Evolutionary conservation across 2,888 invertebrate species (phyloP), one percentile per base, ranked within the genome.

Genomic region (Minunthozetes semirufus): DNA sequence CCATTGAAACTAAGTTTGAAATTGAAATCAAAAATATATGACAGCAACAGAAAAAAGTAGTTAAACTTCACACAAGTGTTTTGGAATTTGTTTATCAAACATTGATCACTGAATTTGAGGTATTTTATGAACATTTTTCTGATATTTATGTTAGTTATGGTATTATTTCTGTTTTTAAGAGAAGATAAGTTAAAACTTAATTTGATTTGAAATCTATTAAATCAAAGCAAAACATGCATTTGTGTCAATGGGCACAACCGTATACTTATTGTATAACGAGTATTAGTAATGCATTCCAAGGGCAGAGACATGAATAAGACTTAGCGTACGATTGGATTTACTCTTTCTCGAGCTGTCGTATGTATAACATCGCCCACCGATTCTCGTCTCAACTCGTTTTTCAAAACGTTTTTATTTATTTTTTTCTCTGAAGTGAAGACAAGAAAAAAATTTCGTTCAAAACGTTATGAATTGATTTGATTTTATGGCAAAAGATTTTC

Each of bases 211-310:
- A 48, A 17, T 48, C 4, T 8, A 17, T 48, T 11, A 19, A 6
- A 8, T 53, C 19, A 19, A 19, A 53, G n/a, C n/a, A 53, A 53
- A 53, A 66, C 66, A 38, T 66, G 66, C 66, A 66, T 29, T 66
- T 66, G 38, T 66, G 66, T 66, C 42, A 66, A 38, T 66, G 66
- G 66, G 66, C n/a, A 19, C 13, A 66, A 66, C n/a, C n/a, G n/a
- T n/a, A n/a, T n/a, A 66, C 11, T 17, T 66, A 27, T 15, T 66
- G 38, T 66, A 66, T n/a, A 66, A 38, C 29, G 1, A 15, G 38
- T 19, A 38, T 38, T 66, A 27, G 29, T 59, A 27, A 13, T n/a
- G 29, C 29, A 27, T 22, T 63, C 33, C 66, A 66, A 66, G 66
- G 66, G 66, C 66, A 66, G 66, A 66, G 66, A 33, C 42, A 38